Percentiles rank a stretch among this genome's conserved stretches.
Evolutionary conservation across 2,113 vertebrate genomes (phyloP).

Genomic region (Varanus salvator): DNA sequence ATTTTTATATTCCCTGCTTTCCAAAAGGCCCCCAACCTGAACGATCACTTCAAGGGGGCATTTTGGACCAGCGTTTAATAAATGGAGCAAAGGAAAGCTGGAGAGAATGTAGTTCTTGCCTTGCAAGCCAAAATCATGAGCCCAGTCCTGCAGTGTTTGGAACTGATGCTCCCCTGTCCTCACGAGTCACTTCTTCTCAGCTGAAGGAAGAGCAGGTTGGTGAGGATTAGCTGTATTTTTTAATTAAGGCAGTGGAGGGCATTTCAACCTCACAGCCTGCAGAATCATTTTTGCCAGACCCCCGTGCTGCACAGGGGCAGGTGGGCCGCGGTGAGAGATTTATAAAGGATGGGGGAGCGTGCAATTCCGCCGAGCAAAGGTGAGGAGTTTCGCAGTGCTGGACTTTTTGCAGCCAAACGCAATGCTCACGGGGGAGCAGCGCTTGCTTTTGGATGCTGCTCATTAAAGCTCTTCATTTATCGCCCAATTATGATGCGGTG

Average conservation of each 20-base stretch:
- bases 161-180: slow-evolving; percentile 33
- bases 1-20: background rate
- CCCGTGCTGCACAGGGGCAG: slow-evolving; percentile 3
- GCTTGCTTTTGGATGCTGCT: background rate
- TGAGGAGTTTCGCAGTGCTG: background rate
- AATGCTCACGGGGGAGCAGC: background rate
- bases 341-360: slow-evolving; percentile 29
- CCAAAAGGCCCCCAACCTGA: no score
- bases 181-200: slow-evolving; percentile 50
- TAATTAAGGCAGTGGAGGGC: slow-evolving; percentile 70
- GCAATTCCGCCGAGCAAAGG: background rate
- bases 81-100: background rate
- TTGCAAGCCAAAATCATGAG: background rate
- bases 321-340: slow-evolving; percentile 18
- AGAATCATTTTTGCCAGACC: slow-evolving; percentile 49
- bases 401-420: fast-evolving
- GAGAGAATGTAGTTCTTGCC: background rate
- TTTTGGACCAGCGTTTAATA: background rate
- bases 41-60: background rate
- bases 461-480: background rate
- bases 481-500: background rate
- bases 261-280: slow-evolving; percentile 53
- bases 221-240: slow-evolving; percentile 33
- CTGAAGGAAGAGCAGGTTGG: slow-evolving; percentile 63
- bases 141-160: background rate